A percentile compares a stretch with the other conserved stretches of the same genome.
Evolutionary conservation across 2,113 vertebrate genomes (phyloP).

Genomic region (Aphyosemion australe): DNA sequence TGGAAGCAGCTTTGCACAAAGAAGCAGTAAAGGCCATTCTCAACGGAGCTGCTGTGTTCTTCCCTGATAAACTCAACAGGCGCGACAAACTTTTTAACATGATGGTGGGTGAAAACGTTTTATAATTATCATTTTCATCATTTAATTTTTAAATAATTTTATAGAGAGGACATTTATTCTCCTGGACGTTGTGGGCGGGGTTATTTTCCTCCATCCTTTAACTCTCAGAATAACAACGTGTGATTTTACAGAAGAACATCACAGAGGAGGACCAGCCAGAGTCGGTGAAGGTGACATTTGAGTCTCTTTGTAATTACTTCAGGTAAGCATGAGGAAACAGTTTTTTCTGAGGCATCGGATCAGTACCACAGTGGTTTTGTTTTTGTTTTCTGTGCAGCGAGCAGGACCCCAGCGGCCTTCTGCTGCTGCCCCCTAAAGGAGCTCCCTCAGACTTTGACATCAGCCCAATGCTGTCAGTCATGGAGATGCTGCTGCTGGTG

Average conservation of each 20-base stretch:
- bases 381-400: slow-evolving; percentile 77
- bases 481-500: slow-evolving; percentile 89
- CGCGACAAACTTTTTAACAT: slow-evolving; percentile 91
- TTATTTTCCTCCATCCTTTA: background rate
- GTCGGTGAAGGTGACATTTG: slow-evolving; percentile 91
- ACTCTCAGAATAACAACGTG: background rate
- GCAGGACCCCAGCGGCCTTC: slow-evolving; percentile 91
- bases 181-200: too few relatives aligned
- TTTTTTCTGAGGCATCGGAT: background rate
- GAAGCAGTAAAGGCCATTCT: slow-evolving; percentile 91
- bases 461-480: slow-evolving; percentile 86
- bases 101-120: slow-evolving; percentile 82
- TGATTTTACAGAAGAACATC: slow-evolving; percentile 86
- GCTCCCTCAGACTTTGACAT: slow-evolving; percentile 82
- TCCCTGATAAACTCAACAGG: slow-evolving; percentile 88
- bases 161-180: too few relatives aligned
- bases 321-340: slow-evolving; percentile 77
- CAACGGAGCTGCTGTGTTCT: slow-evolving; percentile 93
- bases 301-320: slow-evolving; percentile 94
- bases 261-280: slow-evolving; percentile 89
- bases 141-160: too few relatives aligned
- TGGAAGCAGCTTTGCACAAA: slow-evolving; percentile 83
- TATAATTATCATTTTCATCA: background rate
- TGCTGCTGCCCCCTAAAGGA: slow-evolving; percentile 90
- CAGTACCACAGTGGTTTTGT: background rate